These are phyloP conservation scores for Gymnoscopelus microlampas DNA, from an alignment of 2,797 vertebrate genomes.

Conservation along the genomic window DNA sequence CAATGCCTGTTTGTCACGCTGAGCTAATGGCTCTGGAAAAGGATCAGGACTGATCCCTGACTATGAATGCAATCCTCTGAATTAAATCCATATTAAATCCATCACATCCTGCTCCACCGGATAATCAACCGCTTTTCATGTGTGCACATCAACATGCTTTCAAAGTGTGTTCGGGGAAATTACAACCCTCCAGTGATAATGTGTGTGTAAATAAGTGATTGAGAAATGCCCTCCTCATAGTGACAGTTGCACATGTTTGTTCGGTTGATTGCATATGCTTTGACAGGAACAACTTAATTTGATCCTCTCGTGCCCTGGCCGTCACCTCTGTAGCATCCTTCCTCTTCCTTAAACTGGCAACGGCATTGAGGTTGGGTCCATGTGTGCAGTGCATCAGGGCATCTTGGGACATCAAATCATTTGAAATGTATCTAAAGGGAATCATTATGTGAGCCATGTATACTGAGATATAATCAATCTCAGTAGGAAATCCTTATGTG, in stretches of 20 bases:
- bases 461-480: no score
- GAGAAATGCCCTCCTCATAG: conserved; percentile 39
- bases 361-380: conserved; percentile 16
- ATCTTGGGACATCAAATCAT: conserved; percentile 17
- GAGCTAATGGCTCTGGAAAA: conserved; percentile 25
- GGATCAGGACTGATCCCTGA: conserved; percentile 14
- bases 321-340: conserved; percentile 10
- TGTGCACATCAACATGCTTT: not conserved
- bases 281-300: conserved; percentile 39
- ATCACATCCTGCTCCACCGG: not conserved
- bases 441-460: not conserved
- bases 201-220: conserved; percentile 49
- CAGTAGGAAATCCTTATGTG: no score
- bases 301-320: conserved; percentile 21
- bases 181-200: conserved; percentile 41
- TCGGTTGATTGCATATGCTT: conserved; percentile 26
- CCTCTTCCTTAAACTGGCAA: conserved; percentile 14
- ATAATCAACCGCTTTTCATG: not conserved
- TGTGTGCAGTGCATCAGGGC: conserved; percentile 10
- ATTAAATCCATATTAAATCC: conserved; percentile 5
- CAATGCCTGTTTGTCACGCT: not conserved
- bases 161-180: conserved; percentile 22
- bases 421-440: conserved; percentile 27
- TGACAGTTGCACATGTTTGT: conserved; percentile 43
- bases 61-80: conserved; percentile 15